Percentiles rank a stretch among this genome's conserved stretches.
These are phyloP conservation scores for Palythoa caribaeorum DNA, from an alignment of 92 coral and sea anemone genomes.

Conservation along the genomic window DNA sequence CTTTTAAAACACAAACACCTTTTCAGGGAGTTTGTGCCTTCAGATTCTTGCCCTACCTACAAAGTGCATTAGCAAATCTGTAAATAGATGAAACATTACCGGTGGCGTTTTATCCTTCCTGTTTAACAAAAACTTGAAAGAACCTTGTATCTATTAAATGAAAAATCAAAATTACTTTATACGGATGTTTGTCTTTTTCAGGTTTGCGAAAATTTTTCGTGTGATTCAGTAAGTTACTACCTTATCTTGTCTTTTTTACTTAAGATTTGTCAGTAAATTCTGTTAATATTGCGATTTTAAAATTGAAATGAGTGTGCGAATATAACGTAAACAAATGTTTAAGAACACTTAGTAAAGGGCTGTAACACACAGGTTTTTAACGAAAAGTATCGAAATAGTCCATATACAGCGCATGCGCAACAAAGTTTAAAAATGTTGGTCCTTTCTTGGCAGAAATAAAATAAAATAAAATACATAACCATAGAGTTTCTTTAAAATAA, in stretches of 20 bases:
- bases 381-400: neutral
- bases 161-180: constrained; percentile 9
- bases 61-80: constrained; percentile 43
- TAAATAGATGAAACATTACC: constrained; percentile 32
- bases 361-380: neutral
- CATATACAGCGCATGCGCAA: constrained; percentile 25
- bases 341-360: neutral
- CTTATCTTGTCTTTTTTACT: neutral
- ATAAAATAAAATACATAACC: neutral
- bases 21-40: constrained; percentile 37
- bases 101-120: constrained; percentile 50
- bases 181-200: constrained; percentile 34
- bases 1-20: constrained; percentile 44
- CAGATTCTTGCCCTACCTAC: constrained; percentile 27
- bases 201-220: neutral
- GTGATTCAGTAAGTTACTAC: neutral
- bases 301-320: neutral
- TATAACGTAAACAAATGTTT: neutral
- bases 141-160: constrained; percentile 18
- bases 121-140: constrained; percentile 3
- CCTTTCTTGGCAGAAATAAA: neutral
- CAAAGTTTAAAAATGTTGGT: neutral
- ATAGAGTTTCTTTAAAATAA: neutral
- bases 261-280: neutral
- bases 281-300: neutral